Percentiles rank a stretch among this genome's conserved stretches.
phyloP scores from a whole-genome alignment of 2,113 vertebrate species.

The Leucopternis melanops region DNA sequence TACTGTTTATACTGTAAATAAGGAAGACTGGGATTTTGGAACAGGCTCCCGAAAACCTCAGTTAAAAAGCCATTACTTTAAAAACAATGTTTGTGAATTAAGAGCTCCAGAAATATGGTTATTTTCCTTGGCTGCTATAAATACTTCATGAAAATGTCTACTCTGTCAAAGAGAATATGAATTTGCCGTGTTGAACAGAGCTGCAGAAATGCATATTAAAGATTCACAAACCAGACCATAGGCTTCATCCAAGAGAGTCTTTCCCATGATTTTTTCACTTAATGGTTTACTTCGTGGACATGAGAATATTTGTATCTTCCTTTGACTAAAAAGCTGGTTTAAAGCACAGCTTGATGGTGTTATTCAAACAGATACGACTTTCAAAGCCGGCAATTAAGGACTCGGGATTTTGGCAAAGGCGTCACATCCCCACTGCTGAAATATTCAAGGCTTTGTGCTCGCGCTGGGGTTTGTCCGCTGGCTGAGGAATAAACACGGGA shows the following conservation, averaged over 20 bases:
- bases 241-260: background rate
- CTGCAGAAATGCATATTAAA: slow-evolving; percentile 1
- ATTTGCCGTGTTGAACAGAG: background rate
- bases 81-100: background rate
- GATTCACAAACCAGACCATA: background rate
- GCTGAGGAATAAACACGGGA: background rate
- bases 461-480: background rate
- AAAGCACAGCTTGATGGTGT: background rate
- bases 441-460: background rate
- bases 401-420: background rate
- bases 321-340: background rate
- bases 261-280: background rate
- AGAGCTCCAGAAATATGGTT: background rate
- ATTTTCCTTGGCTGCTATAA: background rate
- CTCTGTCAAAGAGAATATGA: background rate
- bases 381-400: background rate
- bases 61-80: background rate
- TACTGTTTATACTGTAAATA: background rate
- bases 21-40: background rate
- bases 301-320: background rate
- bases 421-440: background rate
- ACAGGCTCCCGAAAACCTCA: background rate
- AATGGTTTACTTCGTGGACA: background rate
- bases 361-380: background rate
- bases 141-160: background rate